phyloP scores from a whole-genome alignment of 2,797 vertebrate genomes.

The Cephalopachus bancanus region DNA sequence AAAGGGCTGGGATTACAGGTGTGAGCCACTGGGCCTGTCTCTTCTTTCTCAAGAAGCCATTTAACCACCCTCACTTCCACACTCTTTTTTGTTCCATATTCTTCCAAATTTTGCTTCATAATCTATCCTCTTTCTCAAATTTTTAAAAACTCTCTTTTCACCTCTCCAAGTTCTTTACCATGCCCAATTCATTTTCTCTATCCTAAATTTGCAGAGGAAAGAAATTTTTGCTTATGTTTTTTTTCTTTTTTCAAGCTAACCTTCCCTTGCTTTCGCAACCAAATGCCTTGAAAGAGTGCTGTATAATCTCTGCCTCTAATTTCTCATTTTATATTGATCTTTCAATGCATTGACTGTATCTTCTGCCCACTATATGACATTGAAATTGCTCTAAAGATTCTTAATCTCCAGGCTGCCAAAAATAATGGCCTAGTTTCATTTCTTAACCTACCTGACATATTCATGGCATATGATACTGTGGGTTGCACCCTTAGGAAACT shows the following conservation, averaged over 20 bases:
- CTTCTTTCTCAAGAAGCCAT: not conserved
- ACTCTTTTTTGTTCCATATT: not conserved
- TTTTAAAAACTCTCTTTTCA: not conserved
- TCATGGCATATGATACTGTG: not conserved
- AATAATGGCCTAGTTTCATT: not conserved
- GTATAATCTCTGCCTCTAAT: not conserved
- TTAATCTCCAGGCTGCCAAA: not conserved
- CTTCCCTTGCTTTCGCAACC: not conserved
- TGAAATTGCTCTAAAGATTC: not conserved
- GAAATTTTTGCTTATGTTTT: not conserved
- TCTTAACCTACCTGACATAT: not conserved
- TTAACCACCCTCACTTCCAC: not conserved
- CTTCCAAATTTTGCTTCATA: not conserved
- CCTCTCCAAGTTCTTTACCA: not conserved
- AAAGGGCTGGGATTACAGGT: too few relatives aligned
- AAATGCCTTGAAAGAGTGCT: not conserved
- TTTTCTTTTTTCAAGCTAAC: not conserved
- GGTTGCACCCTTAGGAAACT: not conserved
- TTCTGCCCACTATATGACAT: not conserved
- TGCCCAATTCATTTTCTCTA: not conserved
- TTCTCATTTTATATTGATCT: conserved; percentile 32
- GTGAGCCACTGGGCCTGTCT: too few relatives aligned
- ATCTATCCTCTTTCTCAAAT: not conserved
- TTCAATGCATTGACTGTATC: not conserved
- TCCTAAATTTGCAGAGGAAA: not conserved